Percentiles rank a stretch among this genome's conserved stretches.
Evolutionary conservation across 2,797 vertebrate species (phyloP).

Genomic region (Falco biarmicus): DNA sequence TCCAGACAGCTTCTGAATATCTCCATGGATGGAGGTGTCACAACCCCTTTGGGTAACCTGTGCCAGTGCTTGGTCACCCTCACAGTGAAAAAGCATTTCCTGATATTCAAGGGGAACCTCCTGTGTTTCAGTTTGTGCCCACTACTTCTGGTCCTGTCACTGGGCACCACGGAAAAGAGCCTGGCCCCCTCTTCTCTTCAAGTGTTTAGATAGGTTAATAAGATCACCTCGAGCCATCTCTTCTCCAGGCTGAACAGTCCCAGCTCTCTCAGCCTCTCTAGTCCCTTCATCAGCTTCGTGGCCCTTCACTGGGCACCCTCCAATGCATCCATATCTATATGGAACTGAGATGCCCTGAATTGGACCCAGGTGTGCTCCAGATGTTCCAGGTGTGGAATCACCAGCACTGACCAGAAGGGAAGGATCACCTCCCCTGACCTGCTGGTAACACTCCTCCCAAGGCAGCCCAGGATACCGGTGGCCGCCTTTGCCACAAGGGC

Average conservation of each 20-base stretch:
- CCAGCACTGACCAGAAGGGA: background rate
- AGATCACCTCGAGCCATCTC: background rate
- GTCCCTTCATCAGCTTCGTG: background rate
- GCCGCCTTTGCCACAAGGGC: background rate
- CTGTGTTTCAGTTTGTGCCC: background rate
- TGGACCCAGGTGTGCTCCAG: background rate
- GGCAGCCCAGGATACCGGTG: background rate
- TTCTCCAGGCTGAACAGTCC: background rate
- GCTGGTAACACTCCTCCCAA: background rate
- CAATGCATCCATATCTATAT: rapidly evolving
- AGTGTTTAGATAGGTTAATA: background rate
- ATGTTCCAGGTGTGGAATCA: background rate
- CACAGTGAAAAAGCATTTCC: background rate
- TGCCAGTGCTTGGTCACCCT: background rate
- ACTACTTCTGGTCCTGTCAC: background rate
- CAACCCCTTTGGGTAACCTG: background rate
- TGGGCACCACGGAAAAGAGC: background rate
- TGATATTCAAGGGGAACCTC: background rate
- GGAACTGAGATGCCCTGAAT: background rate
- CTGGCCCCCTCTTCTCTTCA: background rate
- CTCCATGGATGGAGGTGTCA: background rate
- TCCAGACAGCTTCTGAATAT: background rate
- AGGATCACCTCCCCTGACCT: background rate
- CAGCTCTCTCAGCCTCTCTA: background rate
- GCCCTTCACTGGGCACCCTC: rapidly evolving